phyloP scores from a whole-genome alignment of 2,888 invertebrate genomes.

The Tillus elongatus region DNA sequence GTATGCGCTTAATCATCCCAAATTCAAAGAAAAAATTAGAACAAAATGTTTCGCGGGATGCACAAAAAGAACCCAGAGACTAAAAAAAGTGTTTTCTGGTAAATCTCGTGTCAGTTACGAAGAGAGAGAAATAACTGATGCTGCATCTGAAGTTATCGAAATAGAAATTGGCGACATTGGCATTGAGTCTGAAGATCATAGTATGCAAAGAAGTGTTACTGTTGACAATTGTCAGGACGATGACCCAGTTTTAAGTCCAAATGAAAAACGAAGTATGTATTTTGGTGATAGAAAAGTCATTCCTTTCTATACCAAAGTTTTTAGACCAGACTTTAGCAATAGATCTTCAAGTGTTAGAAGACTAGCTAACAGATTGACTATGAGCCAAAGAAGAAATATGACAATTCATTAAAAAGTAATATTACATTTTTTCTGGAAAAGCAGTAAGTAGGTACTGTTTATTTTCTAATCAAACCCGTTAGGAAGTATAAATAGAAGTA shows the following conservation, averaged over 20 bases:
- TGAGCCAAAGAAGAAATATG: neutral
- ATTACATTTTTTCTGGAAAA: no score
- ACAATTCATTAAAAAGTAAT: no score
- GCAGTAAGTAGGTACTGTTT: no score
- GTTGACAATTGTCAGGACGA: neutral
- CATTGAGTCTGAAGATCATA: neutral
- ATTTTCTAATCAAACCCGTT: no score
- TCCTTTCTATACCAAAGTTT: conserved; percentile 16
- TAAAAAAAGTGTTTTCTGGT: conserved; percentile 16
- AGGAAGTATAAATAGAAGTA: no score
- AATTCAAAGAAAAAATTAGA: conserved; percentile 52
- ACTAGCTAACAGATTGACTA: conserved; percentile 33
- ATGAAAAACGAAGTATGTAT: neutral
- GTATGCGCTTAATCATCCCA: conserved; percentile 71
- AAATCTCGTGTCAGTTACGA: neutral
- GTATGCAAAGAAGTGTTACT: neutral
- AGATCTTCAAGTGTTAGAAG: conserved; percentile 42
- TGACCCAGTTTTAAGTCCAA: neutral
- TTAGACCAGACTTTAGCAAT: conserved; percentile 47
- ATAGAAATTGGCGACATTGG: conserved; percentile 11
- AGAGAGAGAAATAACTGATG: neutral
- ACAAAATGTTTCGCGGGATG: conserved; percentile 16
- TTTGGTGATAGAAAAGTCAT: neutral
- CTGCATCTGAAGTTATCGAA: conserved; percentile 11
- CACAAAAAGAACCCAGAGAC: conserved; percentile 1